Base-by-base conservation (phyloP, 2,888 invertebrate genomes). In the Mactromeris polynyma region DNA sequence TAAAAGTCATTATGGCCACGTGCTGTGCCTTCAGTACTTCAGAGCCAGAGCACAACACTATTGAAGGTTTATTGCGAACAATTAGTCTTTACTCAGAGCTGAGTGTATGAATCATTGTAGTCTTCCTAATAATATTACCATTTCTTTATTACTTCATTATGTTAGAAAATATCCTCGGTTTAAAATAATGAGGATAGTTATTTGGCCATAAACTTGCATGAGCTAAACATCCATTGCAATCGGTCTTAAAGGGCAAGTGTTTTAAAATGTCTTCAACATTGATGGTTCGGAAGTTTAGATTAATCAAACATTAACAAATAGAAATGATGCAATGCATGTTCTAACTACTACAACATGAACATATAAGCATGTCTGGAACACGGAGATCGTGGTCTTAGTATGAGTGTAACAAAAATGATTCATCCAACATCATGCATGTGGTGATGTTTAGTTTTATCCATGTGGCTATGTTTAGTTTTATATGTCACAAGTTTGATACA, bases 401-500 rank as follows among this genome's bases (percentile, higher is more conserved):
- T 11, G 36, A 19, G n/a, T 73, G 17, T 19, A 19, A 73, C 31
- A 19, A 58, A 58, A 73, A 73, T 73, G 73, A 73, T 73, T 73
- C 73, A 73, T 73, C 19, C 2, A 33, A 73, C 17, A 1, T 73
- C 19, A 17, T 73, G 26, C 73, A 26, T 46, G 11, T 26, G 58
- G 26, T n/a, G n/a, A 64, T 64, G 58, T 64, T 64, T 26, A 26
- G 9, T 7, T n/a, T 64, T 64, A 21, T n/a, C 9, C 6, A 64
- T 26, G n/a, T 26, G n/a, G 58, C 26, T 58, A n/a, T n/a, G n/a
- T n/a, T 4, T 26, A 64, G 26, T 26, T 26, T 64, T 26, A 3
- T 58, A n/a, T 58, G 58, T 64, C n/a, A 64, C 58, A 64, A 26
- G 58, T 64, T 64, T 64, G 58, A 64, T 64, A 26, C 26, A 64